These are phyloP conservation scores for Battus philenor DNA, from an alignment of 1,140 invertebrate species.

Conservation along the genomic window DNA sequence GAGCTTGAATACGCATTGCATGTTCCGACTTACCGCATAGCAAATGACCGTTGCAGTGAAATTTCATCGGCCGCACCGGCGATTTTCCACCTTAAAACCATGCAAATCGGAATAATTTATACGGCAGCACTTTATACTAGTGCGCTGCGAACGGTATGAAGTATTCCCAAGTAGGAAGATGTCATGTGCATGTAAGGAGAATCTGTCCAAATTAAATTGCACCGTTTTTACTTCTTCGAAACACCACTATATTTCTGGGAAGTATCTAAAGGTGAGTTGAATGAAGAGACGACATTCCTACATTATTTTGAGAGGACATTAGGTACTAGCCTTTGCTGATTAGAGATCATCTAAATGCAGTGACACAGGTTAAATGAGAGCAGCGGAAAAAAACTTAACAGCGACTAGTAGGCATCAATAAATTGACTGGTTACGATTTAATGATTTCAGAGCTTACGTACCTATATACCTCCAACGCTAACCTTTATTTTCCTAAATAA, in stretches of 20 bases:
- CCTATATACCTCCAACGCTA: too few relatives aligned
- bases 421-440: not conserved
- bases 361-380: not conserved
- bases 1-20: slow-evolving; percentile 42
- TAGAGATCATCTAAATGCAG: slow-evolving; percentile 1
- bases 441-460: too few relatives aligned
- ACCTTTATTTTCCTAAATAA: too few relatives aligned
- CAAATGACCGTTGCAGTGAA: slow-evolving; percentile 47
- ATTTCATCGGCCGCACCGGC: slow-evolving; percentile 37
- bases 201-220: slow-evolving; percentile 21
- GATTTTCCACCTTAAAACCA: slow-evolving; percentile 45
- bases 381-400: not conserved
- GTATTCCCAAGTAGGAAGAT: slow-evolving; percentile 31
- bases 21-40: slow-evolving; percentile 36
- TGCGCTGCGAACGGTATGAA: slow-evolving; percentile 22
- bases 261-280: not conserved
- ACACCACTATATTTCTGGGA: slow-evolving; percentile 22
- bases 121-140: slow-evolving; percentile 24
- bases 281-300: not conserved
- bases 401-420: not conserved
- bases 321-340: not conserved
- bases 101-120: slow-evolving; percentile 46
- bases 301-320: not conserved
- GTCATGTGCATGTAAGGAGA: slow-evolving; percentile 16
- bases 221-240: slow-evolving; percentile 27